Base-by-base conservation (phyloP, 2,113 vertebrate genomes). In the Callionymus lyra region DNA sequence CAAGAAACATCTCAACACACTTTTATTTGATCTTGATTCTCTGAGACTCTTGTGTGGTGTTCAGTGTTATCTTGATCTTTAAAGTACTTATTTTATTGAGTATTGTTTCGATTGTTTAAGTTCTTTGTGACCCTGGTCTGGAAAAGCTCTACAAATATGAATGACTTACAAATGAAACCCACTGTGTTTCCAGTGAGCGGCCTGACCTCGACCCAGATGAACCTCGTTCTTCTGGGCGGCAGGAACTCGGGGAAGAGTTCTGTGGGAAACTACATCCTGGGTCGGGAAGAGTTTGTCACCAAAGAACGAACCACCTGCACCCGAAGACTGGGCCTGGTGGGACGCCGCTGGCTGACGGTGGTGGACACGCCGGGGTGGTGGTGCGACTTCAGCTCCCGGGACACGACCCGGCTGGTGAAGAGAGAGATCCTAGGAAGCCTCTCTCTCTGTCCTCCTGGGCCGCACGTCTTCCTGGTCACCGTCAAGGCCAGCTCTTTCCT, bases 351-450 rank as follows among this genome's bases (percentile, higher is more conserved):
- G 66, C 36, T 85, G 36, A 64, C 56, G 0, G 79, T 85, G 50
- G 81, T 84, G 47, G 82, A 85, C 67, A 56, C 82, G 1, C 83
- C 83, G 1, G 79, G 82, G 16, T 84, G 82, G 82, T 73, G 74
- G 79, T 83, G 80, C 17, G 80, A 82, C 54, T 76, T 72, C 33
- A 40, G 59, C 2, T 46, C 38, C 1, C 41, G 36, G 21, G 77
- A 81, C 33, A 79, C 74, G 1, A 48, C 66, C 0, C 34, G 39
- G 31, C 58, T 82, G 16, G 69, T 83, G 45, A 81, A 70, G 32
- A 44, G 63, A 36, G 82, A 83, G 70, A 60, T 85, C 1, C 11
- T 42, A 0, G 47, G 43, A 52, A 76, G 82, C 6, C 35, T 79
- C 6, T 58, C 50, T 2, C 53, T 78, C 16, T 83, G 74, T 58